Evolutionary conservation across 2,113 vertebrate species (phyloP).

Genomic region (Mixornis gularis): DNA sequence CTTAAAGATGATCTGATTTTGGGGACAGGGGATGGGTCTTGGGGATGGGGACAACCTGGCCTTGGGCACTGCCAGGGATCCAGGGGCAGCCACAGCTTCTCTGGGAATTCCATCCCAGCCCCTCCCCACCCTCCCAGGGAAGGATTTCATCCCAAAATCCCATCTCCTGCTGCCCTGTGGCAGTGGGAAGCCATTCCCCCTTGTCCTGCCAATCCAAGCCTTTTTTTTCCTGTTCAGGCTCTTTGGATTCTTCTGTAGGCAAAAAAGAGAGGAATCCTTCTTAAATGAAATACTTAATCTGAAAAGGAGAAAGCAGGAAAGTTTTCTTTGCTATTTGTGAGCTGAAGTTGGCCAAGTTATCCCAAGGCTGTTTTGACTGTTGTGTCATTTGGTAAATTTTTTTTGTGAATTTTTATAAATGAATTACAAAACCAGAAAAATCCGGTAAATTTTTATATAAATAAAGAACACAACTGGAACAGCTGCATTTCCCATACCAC

Average conservation of each 20-base stretch:
- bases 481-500: not conserved
- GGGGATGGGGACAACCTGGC: no score
- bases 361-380: not conserved
- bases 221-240: not conserved
- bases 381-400: not conserved
- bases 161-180: not conserved
- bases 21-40: not conserved
- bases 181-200: not conserved
- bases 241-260: not conserved
- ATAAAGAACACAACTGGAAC: not conserved
- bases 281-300: not conserved
- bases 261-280: not conserved
- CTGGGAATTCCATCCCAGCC: not conserved
- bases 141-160: not conserved
- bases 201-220: not conserved
- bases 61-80: not conserved
- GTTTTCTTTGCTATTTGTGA: not conserved
- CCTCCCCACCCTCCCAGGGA: rapidly evolving
- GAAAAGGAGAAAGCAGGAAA: not conserved
- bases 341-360: not conserved
- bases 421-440: no score
- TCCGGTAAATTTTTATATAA: not conserved
- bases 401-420: not conserved
- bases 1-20: not conserved
- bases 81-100: not conserved